A percentile compares a stretch with the other conserved stretches of the same genome.
Conservation (phyloP, 1,140 invertebrate species). For the Bombus cullumanus region DNA sequence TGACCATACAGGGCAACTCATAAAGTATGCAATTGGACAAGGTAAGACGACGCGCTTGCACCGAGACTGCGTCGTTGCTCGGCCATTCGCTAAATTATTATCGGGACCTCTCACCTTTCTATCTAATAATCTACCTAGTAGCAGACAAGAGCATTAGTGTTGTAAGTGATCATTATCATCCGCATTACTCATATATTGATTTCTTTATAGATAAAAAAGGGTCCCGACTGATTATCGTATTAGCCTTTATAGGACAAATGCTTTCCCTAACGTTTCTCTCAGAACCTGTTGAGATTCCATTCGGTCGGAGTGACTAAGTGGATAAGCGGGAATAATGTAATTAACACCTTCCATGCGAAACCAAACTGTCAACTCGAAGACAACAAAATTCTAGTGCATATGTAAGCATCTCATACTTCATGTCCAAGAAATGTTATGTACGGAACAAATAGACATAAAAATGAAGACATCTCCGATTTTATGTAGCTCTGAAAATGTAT, state of each 20-base stretch:
- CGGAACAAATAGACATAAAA: background rate
- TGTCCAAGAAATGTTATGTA: background rate
- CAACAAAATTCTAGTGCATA: background rate
- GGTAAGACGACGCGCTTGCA: conserved; percentile 27
- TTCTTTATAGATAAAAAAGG: background rate
- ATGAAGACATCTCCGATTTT: background rate
- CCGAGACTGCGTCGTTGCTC: conserved; percentile 14
- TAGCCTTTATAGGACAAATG: background rate
- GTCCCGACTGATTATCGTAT: background rate
- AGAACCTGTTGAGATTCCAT: conserved; percentile 16
- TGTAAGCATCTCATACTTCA: background rate
- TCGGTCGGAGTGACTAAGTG: background rate
- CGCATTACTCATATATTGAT: background rate
- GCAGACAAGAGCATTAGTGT: background rate
- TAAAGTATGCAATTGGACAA: conserved; percentile 57
- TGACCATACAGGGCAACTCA: conserved; percentile 60
- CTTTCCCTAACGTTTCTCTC: background rate
- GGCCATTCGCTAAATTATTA: conserved; percentile 58
- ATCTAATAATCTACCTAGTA: conserved; percentile 16
- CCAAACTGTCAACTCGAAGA: conserved; percentile 44
- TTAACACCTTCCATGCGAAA: conserved; percentile 69
- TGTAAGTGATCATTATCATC: background rate
- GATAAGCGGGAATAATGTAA: conserved; percentile 70
- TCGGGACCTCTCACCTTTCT: conserved; percentile 51
- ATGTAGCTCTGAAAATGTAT: background rate